Evolutionary conservation across 2,888 invertebrate genomes (phyloP).

Genomic region (Sussaba pulchella): DNA sequence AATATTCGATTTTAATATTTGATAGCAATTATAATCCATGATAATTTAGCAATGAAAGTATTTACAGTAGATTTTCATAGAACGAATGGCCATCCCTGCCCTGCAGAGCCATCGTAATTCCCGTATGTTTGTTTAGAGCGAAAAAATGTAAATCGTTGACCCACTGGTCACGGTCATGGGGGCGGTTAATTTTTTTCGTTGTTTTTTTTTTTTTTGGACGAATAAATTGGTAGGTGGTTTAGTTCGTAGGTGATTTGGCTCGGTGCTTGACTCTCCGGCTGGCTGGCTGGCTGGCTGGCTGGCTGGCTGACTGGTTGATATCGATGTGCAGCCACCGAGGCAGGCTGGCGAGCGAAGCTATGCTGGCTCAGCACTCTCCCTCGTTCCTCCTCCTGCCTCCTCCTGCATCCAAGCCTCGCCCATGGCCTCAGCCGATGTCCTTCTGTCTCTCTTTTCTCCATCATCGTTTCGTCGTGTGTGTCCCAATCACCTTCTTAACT

Average conservation of each 20-base stretch:
- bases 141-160: constrained; percentile 60
- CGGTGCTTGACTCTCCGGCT: constrained; percentile 25
- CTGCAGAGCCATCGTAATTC: neutral
- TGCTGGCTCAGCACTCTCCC: constrained; percentile 84
- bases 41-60: too few relatives aligned
- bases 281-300: constrained; percentile 79
- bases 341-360: constrained; percentile 74
- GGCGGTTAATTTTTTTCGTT: constrained; percentile 46
- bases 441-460: constrained; percentile 67
- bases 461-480: constrained; percentile 70
- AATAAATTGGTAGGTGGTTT: constrained; percentile 64
- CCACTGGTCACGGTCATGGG: constrained; percentile 65
- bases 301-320: constrained; percentile 82
- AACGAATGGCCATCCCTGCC: too few relatives aligned
- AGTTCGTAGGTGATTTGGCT: constrained; percentile 55
- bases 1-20: constrained; percentile 10
- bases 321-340: constrained; percentile 83
- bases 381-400: constrained; percentile 77
- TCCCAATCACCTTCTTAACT: constrained; percentile 69
- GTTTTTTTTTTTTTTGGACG: constrained; percentile 28
- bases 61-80: neutral
- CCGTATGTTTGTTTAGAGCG: constrained; percentile 2
- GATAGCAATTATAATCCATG: too few relatives aligned
- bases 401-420: constrained; percentile 58
- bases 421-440: constrained; percentile 60